Evolutionary conservation across 2,797 vertebrate species (phyloP).

Genomic region (Danio kyathit): DNA sequence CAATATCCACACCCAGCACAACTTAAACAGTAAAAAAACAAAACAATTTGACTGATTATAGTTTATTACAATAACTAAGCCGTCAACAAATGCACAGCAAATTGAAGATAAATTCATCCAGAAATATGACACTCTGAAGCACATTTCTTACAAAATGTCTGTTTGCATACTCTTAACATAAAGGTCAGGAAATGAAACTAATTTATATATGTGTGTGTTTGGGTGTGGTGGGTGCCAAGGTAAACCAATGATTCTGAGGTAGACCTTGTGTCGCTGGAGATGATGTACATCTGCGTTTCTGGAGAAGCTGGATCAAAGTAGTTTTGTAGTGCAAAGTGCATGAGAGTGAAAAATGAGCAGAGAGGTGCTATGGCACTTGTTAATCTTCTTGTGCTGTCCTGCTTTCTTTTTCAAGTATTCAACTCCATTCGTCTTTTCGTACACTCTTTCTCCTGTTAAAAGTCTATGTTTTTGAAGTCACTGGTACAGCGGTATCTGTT

Average conservation of each 20-base stretch:
- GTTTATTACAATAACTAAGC: slow-evolving; percentile 41
- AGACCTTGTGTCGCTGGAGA: background rate
- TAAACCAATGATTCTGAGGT: slow-evolving; percentile 42
- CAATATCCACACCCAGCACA: background rate
- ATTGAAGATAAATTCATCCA: slow-evolving; percentile 11
- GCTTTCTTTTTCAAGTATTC: slow-evolving; percentile 53
- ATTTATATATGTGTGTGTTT: background rate
- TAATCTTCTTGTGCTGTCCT: slow-evolving; percentile 36
- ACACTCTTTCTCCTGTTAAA: slow-evolving; percentile 69
- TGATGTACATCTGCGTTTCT: slow-evolving; percentile 2
- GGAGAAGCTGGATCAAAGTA: slow-evolving; percentile 29
- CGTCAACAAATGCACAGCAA: slow-evolving; percentile 30
- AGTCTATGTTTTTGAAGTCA: slow-evolving; percentile 87
- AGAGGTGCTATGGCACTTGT: slow-evolving; percentile 47
- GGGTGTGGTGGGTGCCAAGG: slow-evolving; percentile 28
- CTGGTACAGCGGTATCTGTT: slow-evolving; percentile 86
- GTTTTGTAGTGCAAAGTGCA: slow-evolving; percentile 45
- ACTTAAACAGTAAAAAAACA: background rate
- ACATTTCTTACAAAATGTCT: slow-evolving; percentile 14
- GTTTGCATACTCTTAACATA: background rate
- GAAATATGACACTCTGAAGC: slow-evolving; percentile 1
- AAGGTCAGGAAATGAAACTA: slow-evolving; percentile 26
- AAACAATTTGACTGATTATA: slow-evolving; percentile 25
- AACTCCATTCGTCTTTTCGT: slow-evolving; percentile 32
- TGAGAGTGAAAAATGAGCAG: slow-evolving; percentile 31